These are phyloP conservation scores for Baccha elongata DNA, from an alignment of 2,888 invertebrate species.

Conservation along the genomic window DNA sequence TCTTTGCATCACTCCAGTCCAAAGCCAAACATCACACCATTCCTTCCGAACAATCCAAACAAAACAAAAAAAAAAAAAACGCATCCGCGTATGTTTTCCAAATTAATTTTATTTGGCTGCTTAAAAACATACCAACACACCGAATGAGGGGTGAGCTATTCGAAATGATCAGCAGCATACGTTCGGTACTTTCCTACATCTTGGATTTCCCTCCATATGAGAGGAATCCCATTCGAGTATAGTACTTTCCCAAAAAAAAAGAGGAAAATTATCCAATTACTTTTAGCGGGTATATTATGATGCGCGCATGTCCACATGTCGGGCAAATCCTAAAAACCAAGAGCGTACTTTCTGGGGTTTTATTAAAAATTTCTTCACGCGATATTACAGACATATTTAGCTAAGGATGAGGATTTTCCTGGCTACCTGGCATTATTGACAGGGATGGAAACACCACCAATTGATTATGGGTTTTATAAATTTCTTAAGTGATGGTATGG, in stretches of 20 bases:
- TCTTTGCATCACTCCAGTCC: not conserved
- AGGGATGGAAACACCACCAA: slow-evolving; percentile 46
- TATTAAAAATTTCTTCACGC: slow-evolving; percentile 62
- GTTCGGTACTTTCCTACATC: slow-evolving; percentile 56
- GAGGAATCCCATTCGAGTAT: slow-evolving; percentile 22
- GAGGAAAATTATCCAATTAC: slow-evolving; percentile 61
- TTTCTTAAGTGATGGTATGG: slow-evolving; percentile 5
- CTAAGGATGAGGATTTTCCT: slow-evolving; percentile 4
- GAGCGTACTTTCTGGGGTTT: slow-evolving; percentile 67
- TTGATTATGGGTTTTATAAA: slow-evolving; percentile 51
- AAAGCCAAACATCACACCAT: slow-evolving; percentile 49
- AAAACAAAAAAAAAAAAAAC: not conserved
- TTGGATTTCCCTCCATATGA: slow-evolving; percentile 65
- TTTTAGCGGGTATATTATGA: too few species aligned
- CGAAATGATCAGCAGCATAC: slow-evolving; percentile 20
- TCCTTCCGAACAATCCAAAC: slow-evolving; percentile 61
- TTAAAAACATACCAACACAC: slow-evolving; percentile 20
- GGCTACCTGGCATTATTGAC: slow-evolving; percentile 28
- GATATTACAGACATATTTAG: slow-evolving; percentile 57
- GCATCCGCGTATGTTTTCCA: slow-evolving; percentile 58
- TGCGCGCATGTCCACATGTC: slow-evolving; percentile 60
- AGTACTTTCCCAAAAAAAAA: slow-evolving; percentile 60
- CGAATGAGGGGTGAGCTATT: slow-evolving; percentile 50
- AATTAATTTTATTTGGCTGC: slow-evolving; percentile 66
- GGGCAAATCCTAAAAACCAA: slow-evolving; percentile 58